phyloP scores from a whole-genome alignment of 2,797 vertebrate species.

The Dromococcyx pavoninus region DNA sequence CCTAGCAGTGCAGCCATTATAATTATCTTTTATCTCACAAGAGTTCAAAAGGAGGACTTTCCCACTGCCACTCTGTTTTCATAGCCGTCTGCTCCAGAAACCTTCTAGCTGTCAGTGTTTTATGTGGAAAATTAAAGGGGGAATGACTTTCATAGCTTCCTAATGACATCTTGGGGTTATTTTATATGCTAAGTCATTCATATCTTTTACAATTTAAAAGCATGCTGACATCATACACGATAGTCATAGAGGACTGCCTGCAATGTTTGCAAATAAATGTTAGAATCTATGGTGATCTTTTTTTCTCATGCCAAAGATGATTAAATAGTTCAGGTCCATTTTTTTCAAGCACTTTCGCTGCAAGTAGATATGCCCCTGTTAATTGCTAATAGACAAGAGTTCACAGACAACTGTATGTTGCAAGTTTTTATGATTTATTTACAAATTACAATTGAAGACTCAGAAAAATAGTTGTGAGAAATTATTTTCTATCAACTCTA shows the following conservation, averaged over 20 bases:
- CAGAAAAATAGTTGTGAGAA: not conserved
- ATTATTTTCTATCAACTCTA: not conserved
- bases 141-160: constrained; percentile 7
- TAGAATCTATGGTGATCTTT: not conserved
- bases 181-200: constrained; percentile 41
- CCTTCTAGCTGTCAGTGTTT: not conserved
- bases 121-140: constrained; percentile 41
- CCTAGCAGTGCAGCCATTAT: not conserved
- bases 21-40: constrained; percentile 42
- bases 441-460: not conserved
- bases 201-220: constrained; percentile 39
- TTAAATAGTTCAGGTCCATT: not conserved
- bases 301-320: constrained; percentile 10
- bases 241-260: not conserved
- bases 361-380: not conserved
- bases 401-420: not conserved
- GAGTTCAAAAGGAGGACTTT: constrained; percentile 40
- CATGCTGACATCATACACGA: constrained; percentile 11
- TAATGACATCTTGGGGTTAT: constrained; percentile 27
- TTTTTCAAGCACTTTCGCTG: not conserved
- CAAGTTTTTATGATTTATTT: not conserved
- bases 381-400: not conserved
- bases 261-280: constrained; percentile 14
- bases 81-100: constrained; percentile 8
- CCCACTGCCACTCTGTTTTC: constrained; percentile 15